These are phyloP conservation scores for Mycteria americana DNA, from an alignment of 2,797 vertebrate species.

Conservation along the genomic window DNA sequence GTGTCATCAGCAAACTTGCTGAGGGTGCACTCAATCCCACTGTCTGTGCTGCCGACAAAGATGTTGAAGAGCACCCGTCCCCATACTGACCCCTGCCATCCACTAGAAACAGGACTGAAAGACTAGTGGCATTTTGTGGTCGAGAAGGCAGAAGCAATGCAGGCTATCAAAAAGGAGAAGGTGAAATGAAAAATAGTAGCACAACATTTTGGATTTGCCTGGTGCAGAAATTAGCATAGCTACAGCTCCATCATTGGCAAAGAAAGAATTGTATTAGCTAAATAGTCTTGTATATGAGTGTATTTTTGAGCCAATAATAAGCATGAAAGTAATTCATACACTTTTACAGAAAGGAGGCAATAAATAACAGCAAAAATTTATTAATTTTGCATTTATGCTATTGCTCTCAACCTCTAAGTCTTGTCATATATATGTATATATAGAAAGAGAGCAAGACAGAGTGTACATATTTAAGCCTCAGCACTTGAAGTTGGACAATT, in stretches of 20 bases:
- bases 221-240: not conserved
- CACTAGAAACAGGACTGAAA: not conserved
- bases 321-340: not conserved
- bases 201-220: rapidly evolving
- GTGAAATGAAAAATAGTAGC: not conserved
- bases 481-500: not conserved
- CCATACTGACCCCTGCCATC: no score
- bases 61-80: no score
- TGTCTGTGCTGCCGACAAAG: no score
- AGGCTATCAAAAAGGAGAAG: not conserved
- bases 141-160: not conserved
- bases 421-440: no score
- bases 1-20: no score
- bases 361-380: not conserved
- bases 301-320: not conserved
- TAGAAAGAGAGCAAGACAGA: not conserved
- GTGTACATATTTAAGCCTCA: rapidly evolving
- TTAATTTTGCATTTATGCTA: not conserved
- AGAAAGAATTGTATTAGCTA: not conserved
- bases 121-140: not conserved
- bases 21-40: no score
- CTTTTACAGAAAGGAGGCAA: not conserved
- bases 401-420: not conserved
- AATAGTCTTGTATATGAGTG: not conserved
- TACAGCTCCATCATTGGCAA: not conserved